Percentiles rank a stretch among this genome's conserved stretches.
Conservation (phyloP, 2,797 vertebrate genomes). For the Eurystomus glaucurus region DNA sequence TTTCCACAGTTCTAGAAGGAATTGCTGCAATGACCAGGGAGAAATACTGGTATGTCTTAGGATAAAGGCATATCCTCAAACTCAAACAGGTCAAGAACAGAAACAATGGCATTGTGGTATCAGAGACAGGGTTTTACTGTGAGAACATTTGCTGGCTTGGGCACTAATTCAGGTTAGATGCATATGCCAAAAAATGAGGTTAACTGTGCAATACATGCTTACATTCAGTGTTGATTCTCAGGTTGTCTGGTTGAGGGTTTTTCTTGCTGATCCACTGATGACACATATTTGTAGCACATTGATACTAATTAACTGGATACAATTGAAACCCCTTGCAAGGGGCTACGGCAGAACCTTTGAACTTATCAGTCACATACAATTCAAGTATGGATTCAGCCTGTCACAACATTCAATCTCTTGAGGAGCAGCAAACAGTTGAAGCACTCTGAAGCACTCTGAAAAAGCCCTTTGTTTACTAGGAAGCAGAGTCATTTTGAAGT, state of each 20-base stretch:
- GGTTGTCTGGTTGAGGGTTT: not conserved
- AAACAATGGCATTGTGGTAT: rapidly evolving
- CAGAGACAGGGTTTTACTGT: not conserved
- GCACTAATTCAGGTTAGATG: not conserved
- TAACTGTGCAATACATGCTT: not conserved
- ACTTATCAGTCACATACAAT: not conserved
- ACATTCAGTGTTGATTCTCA: not conserved
- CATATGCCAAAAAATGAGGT: not conserved
- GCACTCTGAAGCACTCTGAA: rapidly evolving
- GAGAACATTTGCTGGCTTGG: not conserved
- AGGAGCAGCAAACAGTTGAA: rapidly evolving
- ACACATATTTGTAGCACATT: not conserved
- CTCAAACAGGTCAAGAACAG: not conserved
- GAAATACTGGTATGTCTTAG: not conserved
- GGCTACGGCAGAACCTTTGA: not conserved
- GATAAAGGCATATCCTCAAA: not conserved
- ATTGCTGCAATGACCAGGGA: not conserved
- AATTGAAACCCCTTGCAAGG: not conserved
- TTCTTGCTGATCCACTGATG: not conserved
- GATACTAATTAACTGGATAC: not conserved
- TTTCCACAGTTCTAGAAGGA: not conserved
- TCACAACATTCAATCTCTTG: not conserved
- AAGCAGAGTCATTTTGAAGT: not conserved
- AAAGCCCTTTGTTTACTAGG: not conserved
- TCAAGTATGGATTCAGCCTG: not conserved